phyloP scores from a whole-genome alignment of 2,888 invertebrate species.

The Hydraecia micacea region DNA sequence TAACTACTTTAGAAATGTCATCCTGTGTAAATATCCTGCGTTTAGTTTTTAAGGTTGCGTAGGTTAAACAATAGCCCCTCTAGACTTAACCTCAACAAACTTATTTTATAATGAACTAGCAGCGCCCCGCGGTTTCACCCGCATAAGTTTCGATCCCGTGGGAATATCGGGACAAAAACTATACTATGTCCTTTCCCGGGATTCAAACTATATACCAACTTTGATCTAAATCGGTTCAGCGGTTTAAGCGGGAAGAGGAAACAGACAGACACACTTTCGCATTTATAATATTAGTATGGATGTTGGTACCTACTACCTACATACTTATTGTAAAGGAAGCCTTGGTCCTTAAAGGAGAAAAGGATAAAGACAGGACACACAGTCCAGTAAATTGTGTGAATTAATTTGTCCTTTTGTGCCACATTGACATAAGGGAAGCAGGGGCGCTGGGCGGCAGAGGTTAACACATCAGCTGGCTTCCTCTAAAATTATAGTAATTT shows the following conservation, averaged over 20 bases:
- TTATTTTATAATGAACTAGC: not conserved
- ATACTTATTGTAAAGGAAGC: not conserved
- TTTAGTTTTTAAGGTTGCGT: not conserved
- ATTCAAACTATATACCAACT: no score
- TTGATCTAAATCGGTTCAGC: no score
- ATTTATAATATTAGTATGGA: no score
- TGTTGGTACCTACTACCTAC: not conserved
- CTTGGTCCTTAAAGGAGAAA: not conserved
- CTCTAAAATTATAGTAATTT: slow-evolving; percentile 31
- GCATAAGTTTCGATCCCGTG: no score
- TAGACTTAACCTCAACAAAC: not conserved
- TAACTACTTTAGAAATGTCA: not conserved
- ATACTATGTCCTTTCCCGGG: no score
- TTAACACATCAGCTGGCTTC: slow-evolving; percentile 53
- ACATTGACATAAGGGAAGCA: slow-evolving; percentile 40
- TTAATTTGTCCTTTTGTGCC: slow-evolving; percentile 41
- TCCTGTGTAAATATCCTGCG: not conserved
- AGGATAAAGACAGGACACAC: slow-evolving; percentile 5
- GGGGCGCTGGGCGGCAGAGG: slow-evolving; percentile 38
- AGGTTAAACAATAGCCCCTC: not conserved
- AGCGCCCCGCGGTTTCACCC: no score
- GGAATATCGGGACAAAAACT: no score
- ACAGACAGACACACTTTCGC: no score
- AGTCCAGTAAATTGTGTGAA: slow-evolving; percentile 36
- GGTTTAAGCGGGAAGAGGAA: no score